A percentile compares a stretch with the other conserved stretches of the same genome.
Evolutionary conservation across 2,888 invertebrate species (phyloP).

Genomic region (Heliconius erato): DNA sequence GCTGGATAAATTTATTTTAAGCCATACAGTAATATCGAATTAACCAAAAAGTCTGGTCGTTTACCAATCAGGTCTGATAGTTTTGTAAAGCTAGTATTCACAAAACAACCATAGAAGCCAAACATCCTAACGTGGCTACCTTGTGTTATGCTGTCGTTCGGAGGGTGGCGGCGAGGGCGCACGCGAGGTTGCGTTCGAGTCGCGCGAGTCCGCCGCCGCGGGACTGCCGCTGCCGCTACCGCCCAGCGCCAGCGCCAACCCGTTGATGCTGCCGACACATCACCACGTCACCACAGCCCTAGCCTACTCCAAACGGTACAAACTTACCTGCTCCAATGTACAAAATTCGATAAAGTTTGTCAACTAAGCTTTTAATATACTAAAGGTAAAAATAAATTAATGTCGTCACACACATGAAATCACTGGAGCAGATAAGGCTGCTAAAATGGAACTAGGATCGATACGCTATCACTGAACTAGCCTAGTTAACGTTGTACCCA

Average conservation of each 20-base stretch:
- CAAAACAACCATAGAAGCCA: constrained; percentile 74
- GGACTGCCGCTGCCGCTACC: constrained; percentile 81
- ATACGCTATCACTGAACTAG: constrained; percentile 61
- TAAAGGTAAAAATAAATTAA: constrained; percentile 17
- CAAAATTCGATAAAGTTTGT: constrained; percentile 21
- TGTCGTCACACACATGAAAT: constrained; percentile 44
- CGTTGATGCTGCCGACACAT: constrained; percentile 86
- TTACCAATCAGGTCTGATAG: constrained; percentile 9
- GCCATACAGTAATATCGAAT: not conserved
- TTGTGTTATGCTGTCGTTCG: constrained; percentile 81
- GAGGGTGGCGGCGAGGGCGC: constrained; percentile 81
- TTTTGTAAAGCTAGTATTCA: constrained; percentile 62
- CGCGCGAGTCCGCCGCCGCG: constrained; percentile 66
- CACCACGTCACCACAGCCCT: constrained; percentile 85
- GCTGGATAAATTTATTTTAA: not conserved
- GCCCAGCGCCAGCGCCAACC: constrained; percentile 85
- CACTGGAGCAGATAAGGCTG: constrained; percentile 79
- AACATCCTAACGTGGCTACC: constrained; percentile 74
- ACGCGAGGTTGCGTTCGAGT: constrained; percentile 78
- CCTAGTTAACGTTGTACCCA: constrained; percentile 58
- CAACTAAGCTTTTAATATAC: not conserved
- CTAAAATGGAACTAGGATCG: constrained; percentile 65
- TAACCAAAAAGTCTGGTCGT: not conserved
- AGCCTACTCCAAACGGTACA: constrained; percentile 62
- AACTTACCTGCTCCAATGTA: constrained; percentile 78